Evolutionary conservation across 2,797 vertebrate genomes (phyloP), one percentile per base, ranked within the genome.

Genomic region (Poeciliopsis paucimaculata): DNA sequence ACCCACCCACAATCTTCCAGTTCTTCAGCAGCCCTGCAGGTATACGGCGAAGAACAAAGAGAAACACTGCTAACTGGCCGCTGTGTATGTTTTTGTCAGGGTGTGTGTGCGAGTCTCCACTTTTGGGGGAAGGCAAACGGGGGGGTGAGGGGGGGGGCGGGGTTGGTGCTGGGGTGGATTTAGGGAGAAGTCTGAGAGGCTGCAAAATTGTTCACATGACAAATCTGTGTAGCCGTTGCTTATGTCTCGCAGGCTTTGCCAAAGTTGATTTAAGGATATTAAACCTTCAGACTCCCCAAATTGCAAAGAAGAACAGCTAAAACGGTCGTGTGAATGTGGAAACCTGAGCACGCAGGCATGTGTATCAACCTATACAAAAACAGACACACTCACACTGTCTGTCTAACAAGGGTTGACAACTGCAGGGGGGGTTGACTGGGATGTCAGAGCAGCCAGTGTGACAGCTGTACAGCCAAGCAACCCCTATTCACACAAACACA

Each of bases 41-140:
- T 93, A 92, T 87, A 90, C 77, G 81, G 88, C 82, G 82, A 85
- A 91, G 93, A 94, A 95, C 93, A 95, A 94, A 95, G 92, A 92
- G 84, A 88, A 88, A 85, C 87, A 89, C 88, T 91, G 89, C 93
- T 89, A 89, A 89, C 89, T 75, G 87, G 84, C 79, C 82, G 23
- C 71, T 82, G 12, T 70, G 73, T 82, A 57, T 86, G 77, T 80
- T 83, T 83, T 57, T 83, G 77, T 77, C 66, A 49, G 78, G 73
- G 68, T 71, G 68, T 43, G 39, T 43, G 68, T 43, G 39, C n/a
- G 64, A 83, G 74, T 82, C 57, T 73, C 39, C 71, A 75, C 41
- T 85, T 85, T 80, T 72, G 73, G 73, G 71, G 82, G n/a, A 77
- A 60, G 72, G 76, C 16, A 45, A 28, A 45, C 15, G 41, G 8